Percentiles rank a stretch among this genome's conserved stretches.
Conservation (phyloP, 2,113 vertebrate species). For the Herpailurus yagouaroundi region DNA sequence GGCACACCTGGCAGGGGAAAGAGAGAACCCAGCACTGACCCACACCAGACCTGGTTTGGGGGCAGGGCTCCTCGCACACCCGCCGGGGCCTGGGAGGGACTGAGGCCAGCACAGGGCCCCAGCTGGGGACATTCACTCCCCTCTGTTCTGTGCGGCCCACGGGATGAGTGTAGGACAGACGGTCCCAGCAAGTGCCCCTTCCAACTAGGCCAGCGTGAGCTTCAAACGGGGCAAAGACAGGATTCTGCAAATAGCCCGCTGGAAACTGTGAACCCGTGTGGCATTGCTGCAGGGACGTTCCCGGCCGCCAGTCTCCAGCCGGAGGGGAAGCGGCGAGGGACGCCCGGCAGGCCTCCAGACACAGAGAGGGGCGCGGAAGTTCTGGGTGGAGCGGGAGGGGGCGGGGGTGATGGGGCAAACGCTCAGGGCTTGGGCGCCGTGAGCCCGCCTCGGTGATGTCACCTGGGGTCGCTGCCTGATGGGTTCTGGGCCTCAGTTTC, state of each 20-base stretch:
- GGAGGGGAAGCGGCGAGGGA: neutral
- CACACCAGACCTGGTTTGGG: neutral
- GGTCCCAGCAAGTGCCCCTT: neutral
- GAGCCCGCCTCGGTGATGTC: neutral
- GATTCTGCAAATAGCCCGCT: conserved; percentile 37
- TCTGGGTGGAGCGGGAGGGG: fast-evolving
- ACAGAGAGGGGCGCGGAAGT: neutral
- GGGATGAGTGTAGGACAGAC: neutral
- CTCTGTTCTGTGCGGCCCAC: neutral
- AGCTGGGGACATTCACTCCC: neutral
- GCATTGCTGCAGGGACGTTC: neutral
- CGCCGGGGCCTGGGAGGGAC: fast-evolving
- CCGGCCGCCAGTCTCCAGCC: neutral
- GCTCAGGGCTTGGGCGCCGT: fast-evolving
- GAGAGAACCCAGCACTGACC: neutral
- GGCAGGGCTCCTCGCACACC: fast-evolving
- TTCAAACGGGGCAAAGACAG: conserved; percentile 10
- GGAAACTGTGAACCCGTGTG: neutral
- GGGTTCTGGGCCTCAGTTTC: fast-evolving
- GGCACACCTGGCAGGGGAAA: too few species aligned
- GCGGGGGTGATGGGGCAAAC: neutral
- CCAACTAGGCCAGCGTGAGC: neutral
- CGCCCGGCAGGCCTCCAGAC: neutral
- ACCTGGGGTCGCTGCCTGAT: neutral
- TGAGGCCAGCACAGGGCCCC: fast-evolving